A percentile compares a stretch with the other conserved stretches of the same genome.
These are phyloP conservation scores for Drosophila nigritarsus DNA, from an alignment of 2,888 invertebrate genomes.

Conservation along the genomic window DNA sequence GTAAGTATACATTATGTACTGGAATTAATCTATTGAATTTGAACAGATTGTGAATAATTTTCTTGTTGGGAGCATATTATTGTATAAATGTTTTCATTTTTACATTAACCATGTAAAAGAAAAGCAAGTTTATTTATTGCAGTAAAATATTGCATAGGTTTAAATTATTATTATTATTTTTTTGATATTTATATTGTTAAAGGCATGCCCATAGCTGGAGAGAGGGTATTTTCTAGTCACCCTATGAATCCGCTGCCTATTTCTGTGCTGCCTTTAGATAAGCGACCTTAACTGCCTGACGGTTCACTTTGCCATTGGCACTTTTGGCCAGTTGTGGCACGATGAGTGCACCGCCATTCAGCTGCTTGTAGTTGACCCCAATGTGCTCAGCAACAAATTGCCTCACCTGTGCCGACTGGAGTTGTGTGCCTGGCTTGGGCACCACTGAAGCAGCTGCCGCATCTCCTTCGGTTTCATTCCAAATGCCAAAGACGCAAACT, in stretches of 20 bases:
- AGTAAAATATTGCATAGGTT: neutral
- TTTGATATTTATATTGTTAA: neutral
- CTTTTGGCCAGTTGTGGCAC: constrained; percentile 72
- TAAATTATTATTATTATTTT: no score
- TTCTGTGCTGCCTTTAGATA: constrained; percentile 29
- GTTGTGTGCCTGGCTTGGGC: constrained; percentile 47
- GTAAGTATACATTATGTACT: neutral
- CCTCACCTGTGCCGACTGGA: constrained; percentile 53
- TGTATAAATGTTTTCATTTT: neutral
- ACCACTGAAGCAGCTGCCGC: constrained; percentile 82
- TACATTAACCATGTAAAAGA: neutral
- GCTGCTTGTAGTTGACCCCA: constrained; percentile 61
- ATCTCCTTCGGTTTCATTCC: constrained; percentile 79
- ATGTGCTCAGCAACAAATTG: constrained; percentile 52
- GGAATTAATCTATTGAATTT: neutral
- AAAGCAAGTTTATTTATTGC: neutral
- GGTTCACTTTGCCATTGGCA: constrained; percentile 75
- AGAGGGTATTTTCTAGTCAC: neutral
- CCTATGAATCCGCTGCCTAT: neutral
- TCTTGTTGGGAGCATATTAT: neutral
- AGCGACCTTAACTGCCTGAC: constrained; percentile 55
- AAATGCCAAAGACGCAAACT: constrained; percentile 81
- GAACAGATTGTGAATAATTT: neutral
- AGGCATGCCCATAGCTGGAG: neutral
- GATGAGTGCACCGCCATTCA: constrained; percentile 74